phyloP scores from a whole-genome alignment of 1,140 invertebrate species.

The Bombus haemorrhoidalis region DNA sequence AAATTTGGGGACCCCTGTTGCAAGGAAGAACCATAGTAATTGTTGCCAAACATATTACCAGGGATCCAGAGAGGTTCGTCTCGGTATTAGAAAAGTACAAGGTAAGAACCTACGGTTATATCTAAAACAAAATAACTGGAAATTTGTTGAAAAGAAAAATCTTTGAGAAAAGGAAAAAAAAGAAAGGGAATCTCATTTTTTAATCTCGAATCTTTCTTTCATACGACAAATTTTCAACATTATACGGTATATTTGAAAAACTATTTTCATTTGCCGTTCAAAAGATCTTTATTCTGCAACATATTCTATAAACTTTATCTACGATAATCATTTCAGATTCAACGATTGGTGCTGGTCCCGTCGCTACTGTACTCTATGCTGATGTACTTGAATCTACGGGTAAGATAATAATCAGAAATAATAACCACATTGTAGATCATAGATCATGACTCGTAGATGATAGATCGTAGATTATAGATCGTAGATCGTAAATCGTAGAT shows the following conservation, averaged over 20 bases:
- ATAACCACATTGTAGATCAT: neutral
- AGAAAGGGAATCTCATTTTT: neutral
- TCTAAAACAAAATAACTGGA: neutral
- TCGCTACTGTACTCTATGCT: slow-evolving; percentile 90
- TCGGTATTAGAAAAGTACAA: slow-evolving; percentile 87
- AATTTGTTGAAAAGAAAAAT: neutral
- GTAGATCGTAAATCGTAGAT: no score
- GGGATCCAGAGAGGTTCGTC: slow-evolving; percentile 89
- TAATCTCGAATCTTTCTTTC: neutral
- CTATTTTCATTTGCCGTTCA: neutral
- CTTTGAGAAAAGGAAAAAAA: neutral
- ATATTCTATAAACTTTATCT: neutral
- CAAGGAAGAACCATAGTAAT: slow-evolving; percentile 88
- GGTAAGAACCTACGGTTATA: slow-evolving; percentile 73
- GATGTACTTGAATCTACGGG: slow-evolving; percentile 84
- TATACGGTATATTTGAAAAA: neutral
- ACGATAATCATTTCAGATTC: slow-evolving; percentile 82
- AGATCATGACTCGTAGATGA: fast-evolving
- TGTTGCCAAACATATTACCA: slow-evolving; percentile 87
- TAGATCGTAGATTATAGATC: no score
- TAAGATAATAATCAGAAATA: slow-evolving; percentile 38
- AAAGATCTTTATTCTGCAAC: neutral
- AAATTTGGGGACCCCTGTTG: slow-evolving; percentile 93
- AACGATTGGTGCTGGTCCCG: slow-evolving; percentile 92
- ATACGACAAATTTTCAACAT: neutral